Percentiles rank a stretch among this genome's conserved stretches.
phyloP scores from a whole-genome alignment of 2,888 invertebrate species.

The Coenonympha arcania region DNA sequence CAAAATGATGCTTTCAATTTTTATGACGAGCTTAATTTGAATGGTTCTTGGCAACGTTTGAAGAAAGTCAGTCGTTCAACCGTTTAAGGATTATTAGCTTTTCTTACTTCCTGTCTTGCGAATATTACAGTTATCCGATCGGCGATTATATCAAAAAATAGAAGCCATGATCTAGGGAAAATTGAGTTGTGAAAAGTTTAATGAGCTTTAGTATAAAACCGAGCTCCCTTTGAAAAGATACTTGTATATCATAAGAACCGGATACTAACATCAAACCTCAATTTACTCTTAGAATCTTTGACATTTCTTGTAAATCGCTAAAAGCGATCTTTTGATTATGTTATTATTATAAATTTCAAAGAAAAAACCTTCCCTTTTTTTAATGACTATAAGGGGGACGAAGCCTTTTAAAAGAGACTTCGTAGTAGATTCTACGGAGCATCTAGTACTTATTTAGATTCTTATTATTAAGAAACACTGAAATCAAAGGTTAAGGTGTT shows the following conservation, averaged over 20 bases:
- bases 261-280: constrained; percentile 24
- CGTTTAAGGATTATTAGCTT: too few species aligned
- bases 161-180: constrained; percentile 48
- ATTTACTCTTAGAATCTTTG: constrained; percentile 10
- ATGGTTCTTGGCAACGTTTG: neutral
- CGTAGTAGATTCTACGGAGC: too few species aligned
- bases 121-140: constrained; percentile 40
- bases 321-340: constrained; percentile 8
- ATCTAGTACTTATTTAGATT: too few species aligned
- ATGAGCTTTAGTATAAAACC: constrained; percentile 40
- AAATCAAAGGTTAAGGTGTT: too few species aligned
- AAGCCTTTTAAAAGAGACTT: too few species aligned
- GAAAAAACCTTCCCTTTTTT: too few species aligned
- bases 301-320: constrained; percentile 12
- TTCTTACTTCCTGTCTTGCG: neutral
- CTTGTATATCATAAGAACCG: constrained; percentile 27
- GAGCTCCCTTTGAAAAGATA: constrained; percentile 34
- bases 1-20: too few species aligned
- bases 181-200: constrained; percentile 52
- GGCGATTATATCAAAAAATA: constrained; percentile 57
- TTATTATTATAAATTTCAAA: neutral
- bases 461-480: too few species aligned
- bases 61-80: neutral
- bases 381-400: too few species aligned
- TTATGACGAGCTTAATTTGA: too few species aligned